Evolutionary conservation across 2,888 invertebrate genomes (phyloP).

Genomic region (Drosophila acutilabella): DNA sequence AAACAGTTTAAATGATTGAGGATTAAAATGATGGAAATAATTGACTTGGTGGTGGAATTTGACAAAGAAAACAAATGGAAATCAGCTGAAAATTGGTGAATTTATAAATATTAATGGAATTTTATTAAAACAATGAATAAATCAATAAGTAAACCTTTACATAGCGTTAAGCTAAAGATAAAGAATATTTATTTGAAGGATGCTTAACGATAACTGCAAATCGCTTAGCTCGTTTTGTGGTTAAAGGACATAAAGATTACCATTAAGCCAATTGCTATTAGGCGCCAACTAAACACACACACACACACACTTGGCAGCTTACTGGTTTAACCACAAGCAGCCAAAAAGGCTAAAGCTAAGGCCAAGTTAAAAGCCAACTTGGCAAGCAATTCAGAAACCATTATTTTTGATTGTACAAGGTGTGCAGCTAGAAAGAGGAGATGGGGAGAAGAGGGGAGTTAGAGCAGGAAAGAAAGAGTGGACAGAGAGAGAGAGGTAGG

Average conservation of each 20-base stretch:
- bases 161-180: too few species aligned
- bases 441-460: not conserved
- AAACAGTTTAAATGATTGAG: constrained; percentile 12
- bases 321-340: constrained; percentile 27
- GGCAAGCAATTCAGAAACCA: constrained; percentile 70
- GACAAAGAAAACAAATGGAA: too few species aligned
- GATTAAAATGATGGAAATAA: too few species aligned
- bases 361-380: constrained; percentile 60
- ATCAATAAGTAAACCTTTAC: not conserved
- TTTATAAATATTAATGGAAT: too few species aligned
- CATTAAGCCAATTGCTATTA: constrained; percentile 41
- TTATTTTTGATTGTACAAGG: constrained; percentile 70
- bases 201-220: not conserved
- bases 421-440: constrained; percentile 20
- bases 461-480: not conserved
- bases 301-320: constrained; percentile 5
- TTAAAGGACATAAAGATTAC: constrained; percentile 26
- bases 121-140: not conserved
- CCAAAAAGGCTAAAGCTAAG: constrained; percentile 31
- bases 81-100: too few species aligned
- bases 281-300: constrained; percentile 45
- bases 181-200: not conserved
- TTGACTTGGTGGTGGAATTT: too few species aligned
- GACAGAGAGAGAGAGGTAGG: not conserved
- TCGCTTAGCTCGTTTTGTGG: constrained; percentile 4